These are phyloP conservation scores for Eurystomus gularis DNA, from an alignment of 2,113 vertebrate genomes.

Conservation along the genomic window DNA sequence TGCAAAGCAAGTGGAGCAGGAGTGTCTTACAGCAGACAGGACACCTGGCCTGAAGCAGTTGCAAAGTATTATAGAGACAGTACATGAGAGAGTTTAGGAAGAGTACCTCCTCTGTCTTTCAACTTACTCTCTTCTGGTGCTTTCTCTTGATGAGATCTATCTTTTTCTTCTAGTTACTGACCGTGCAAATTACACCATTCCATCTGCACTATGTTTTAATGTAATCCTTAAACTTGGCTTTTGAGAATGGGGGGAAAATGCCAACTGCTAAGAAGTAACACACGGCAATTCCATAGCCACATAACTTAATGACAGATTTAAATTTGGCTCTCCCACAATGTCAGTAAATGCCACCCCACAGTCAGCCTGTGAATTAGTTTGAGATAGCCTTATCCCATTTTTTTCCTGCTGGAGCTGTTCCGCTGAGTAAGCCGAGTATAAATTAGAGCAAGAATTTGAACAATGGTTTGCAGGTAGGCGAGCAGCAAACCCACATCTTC, in stretches of 20 bases:
- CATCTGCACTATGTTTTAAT: neutral
- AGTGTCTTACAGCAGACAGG: neutral
- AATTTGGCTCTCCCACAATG: neutral
- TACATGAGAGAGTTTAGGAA: neutral
- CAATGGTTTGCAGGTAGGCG: neutral
- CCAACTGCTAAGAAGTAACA: neutral
- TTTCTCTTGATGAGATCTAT: neutral
- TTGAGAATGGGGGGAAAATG: neutral
- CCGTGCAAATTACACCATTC: neutral
- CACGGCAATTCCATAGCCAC: neutral
- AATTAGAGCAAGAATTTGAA: neutral
- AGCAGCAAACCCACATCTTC: neutral
- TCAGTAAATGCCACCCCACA: neutral
- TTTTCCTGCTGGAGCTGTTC: neutral
- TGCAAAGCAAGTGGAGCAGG: neutral
- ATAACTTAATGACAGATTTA: neutral
- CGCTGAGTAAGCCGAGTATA: neutral
- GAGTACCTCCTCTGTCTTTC: neutral
- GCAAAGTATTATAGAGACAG: neutral
- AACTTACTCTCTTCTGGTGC: neutral
- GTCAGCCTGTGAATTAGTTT: neutral
- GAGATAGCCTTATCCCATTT: neutral
- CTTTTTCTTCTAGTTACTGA: neutral
- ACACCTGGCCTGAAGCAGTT: neutral
- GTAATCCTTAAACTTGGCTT: neutral